Conservation (phyloP, 2,797 vertebrate genomes). For the Stomatorhinus walkeri region DNA sequence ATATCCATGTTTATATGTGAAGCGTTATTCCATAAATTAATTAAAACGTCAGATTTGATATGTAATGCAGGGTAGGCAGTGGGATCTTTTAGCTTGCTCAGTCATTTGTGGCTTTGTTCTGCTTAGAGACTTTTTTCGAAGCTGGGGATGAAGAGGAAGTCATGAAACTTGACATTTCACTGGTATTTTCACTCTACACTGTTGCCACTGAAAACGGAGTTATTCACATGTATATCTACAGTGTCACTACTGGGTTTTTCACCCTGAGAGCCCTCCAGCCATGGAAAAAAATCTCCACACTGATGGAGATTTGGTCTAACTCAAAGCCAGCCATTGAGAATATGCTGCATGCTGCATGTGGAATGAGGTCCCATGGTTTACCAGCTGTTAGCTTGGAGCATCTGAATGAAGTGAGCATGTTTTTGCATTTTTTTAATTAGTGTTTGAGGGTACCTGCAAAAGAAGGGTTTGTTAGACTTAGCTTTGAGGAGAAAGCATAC, state of each 20-base stretch:
- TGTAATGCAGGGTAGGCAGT: neutral
- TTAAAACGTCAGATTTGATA: neutral
- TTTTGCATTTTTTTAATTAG: neutral
- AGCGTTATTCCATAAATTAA: neutral
- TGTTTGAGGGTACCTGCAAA: neutral
- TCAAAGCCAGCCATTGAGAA: neutral
- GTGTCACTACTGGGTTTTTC: neutral
- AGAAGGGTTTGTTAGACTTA: neutral
- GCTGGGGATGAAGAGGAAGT: constrained; percentile 17
- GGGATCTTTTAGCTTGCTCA: neutral
- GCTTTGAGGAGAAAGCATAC: neutral
- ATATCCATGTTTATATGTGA: neutral
- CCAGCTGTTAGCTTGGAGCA: neutral
- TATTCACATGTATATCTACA: neutral
- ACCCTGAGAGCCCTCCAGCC: neutral
- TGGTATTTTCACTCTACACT: neutral
- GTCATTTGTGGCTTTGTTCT: neutral
- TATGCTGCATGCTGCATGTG: neutral
- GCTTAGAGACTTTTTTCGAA: neutral
- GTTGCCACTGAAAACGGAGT: neutral
- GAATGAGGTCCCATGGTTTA: neutral
- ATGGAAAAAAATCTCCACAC: neutral
- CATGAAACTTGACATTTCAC: constrained; percentile 10
- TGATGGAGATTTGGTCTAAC: neutral
- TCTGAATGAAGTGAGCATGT: neutral